A percentile compares a stretch with the other conserved stretches of the same genome.
These are phyloP conservation scores for Phrynocephalus vlangalii DNA, from an alignment of 2,797 vertebrate species.

Conservation along the genomic window DNA sequence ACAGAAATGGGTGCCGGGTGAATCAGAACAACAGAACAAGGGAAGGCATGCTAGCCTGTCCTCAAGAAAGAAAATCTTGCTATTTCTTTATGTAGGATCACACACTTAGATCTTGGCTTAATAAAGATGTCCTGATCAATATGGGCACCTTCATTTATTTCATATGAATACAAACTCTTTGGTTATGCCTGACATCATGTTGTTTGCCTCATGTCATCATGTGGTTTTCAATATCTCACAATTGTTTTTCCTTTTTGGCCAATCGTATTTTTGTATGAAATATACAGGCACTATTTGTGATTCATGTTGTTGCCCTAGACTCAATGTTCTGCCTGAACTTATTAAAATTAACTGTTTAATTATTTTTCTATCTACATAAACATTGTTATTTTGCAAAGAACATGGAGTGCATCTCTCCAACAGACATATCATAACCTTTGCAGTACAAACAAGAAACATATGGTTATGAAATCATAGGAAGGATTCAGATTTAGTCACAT, in stretches of 20 bases:
- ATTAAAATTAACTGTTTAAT: background rate
- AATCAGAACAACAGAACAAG: background rate
- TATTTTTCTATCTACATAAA: background rate
- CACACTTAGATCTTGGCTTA: background rate
- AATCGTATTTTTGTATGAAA: conserved; percentile 16
- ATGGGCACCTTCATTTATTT: background rate
- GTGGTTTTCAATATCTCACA: conserved; percentile 31
- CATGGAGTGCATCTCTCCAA: background rate
- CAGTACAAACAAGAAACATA: background rate
- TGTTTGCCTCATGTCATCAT: conserved; percentile 24
- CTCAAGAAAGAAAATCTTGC: background rate
- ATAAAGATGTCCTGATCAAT: background rate
- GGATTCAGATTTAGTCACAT: too few relatives aligned
- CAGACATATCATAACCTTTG: background rate
- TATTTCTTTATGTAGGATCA: background rate
- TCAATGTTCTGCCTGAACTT: background rate
- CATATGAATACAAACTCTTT: background rate
- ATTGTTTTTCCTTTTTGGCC: conserved; percentile 26
- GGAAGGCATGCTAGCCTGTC: background rate
- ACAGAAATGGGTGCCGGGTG: background rate
- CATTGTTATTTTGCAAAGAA: background rate
- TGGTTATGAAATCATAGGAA: too few relatives aligned
- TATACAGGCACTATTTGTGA: background rate
- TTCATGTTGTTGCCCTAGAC: background rate
- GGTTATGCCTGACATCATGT: conserved; percentile 22